Conservation (phyloP, 2,888 invertebrate species). For the Hydraecia micacea region DNA sequence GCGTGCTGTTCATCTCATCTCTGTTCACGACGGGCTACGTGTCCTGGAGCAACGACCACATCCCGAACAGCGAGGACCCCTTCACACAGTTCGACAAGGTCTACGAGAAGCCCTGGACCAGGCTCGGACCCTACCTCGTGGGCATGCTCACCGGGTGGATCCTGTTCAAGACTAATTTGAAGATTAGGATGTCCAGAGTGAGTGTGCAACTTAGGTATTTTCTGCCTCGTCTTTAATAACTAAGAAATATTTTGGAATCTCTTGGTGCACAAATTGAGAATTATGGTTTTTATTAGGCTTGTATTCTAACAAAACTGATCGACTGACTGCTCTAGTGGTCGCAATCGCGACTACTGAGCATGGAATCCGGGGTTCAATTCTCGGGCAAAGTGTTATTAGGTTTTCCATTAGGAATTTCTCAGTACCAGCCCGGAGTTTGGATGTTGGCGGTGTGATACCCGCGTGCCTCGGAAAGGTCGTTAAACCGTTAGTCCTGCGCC, state of each 20-base stretch:
- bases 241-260: background rate
- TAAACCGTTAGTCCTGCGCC: too few relatives aligned
- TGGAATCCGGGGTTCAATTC: too few relatives aligned
- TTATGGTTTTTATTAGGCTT: background rate
- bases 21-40: slow-evolving; percentile 95
- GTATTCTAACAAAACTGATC: background rate
- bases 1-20: slow-evolving; percentile 93
- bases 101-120: slow-evolving; percentile 97
- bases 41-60: slow-evolving; percentile 94
- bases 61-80: slow-evolving; percentile 95
- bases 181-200: slow-evolving; percentile 93
- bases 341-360: too few relatives aligned
- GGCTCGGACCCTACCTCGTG: slow-evolving; percentile 95
- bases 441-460: too few relatives aligned
- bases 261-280: background rate
- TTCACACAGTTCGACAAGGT: slow-evolving; percentile 96
- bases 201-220: slow-evolving; percentile 44
- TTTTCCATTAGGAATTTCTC: too few relatives aligned
- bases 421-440: too few relatives aligned
- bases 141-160: slow-evolving; percentile 96
- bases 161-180: slow-evolving; percentile 95
- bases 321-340: too few relatives aligned
- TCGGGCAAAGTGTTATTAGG: too few relatives aligned
- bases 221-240: too few relatives aligned
- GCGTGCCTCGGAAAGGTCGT: too few relatives aligned